Evolutionary conservation across 2,797 vertebrate genomes (phyloP), one percentile per base, ranked within the genome.

Genomic region (Sebastes baramenuke): DNA sequence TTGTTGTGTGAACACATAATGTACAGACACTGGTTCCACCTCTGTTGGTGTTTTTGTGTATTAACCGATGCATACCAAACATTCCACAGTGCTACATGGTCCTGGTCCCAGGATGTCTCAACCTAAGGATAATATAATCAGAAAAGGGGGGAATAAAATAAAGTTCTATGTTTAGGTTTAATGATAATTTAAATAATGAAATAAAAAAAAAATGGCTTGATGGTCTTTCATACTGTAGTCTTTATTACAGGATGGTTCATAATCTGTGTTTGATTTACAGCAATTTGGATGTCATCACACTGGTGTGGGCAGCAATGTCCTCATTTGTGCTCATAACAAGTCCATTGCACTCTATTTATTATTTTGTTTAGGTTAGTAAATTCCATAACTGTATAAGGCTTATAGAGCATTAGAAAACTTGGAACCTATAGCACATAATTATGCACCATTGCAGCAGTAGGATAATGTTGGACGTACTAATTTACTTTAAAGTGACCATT

Each of bases 61-160:
- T 20, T 49, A 20, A 67, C 89, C 78, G 87, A 65, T 66, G 78
- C 94, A 96, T 96, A 93, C 94, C 94, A 92, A 79, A 89, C 94
- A 96, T 96, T 96, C 95, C 95, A 87, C 81, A 77, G 82, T 90
- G 91, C 87, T 85, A 88, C 77, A 38, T 89, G 81, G 78, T 88
- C 83, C 87, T 54, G 20, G 49, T n/a, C 49, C 49, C 90, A 38
- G 64, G 71, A 66, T 77, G 75, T 73, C 24, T 58, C 9, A 54
- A 3, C 10, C 16, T 20, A 7, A 18, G 14, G 27, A 25, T 3
- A 30, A 42, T 6, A 32, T 22, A 32, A 24, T 25, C 9, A 38
- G 1, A 49, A 8, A 10, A 71, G 24, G 3, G 6, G 1, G 11
- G 27, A 11, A 32, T 66, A 4, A 54, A 78, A 77, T 32, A 5